These are phyloP conservation scores for Balanococcus diminutus DNA, from an alignment of 2,888 invertebrate species.

Conservation along the genomic window DNA sequence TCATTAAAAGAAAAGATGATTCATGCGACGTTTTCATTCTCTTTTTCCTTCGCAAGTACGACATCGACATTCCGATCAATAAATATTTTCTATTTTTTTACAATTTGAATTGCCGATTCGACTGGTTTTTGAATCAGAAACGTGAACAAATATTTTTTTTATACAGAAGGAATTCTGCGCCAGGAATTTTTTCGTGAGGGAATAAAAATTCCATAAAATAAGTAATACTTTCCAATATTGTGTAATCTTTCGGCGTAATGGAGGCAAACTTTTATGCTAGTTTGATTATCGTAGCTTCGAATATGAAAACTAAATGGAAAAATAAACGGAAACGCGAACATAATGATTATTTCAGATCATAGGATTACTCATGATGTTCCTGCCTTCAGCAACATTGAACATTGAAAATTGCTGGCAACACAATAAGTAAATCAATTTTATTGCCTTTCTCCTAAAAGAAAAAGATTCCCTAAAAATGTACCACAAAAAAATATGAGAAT, in stretches of 20 bases:
- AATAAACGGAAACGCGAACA: too few relatives aligned
- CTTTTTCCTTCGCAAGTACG: background rate
- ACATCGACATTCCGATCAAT: background rate
- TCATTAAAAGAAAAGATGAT: slow-evolving; percentile 29
- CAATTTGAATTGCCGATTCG: background rate
- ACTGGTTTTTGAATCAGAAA: background rate
- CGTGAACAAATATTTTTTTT: background rate
- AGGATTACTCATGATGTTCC: too few relatives aligned
- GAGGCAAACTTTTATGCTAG: background rate
- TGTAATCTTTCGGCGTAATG: background rate
- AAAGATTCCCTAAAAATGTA: too few relatives aligned
- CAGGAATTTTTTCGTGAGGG: background rate
- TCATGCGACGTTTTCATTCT: background rate
- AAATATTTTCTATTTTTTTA: background rate
- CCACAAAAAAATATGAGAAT: too few relatives aligned
- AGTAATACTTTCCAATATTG: background rate
- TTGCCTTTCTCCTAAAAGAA: too few relatives aligned
- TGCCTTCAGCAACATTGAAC: too few relatives aligned
- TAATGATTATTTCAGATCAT: too few relatives aligned
- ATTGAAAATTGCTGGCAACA: too few relatives aligned
- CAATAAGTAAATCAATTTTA: too few relatives aligned
- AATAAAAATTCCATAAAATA: background rate
- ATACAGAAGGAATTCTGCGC: background rate
- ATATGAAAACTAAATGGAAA: background rate
- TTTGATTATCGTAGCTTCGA: background rate